Evolutionary conservation across 2,888 invertebrate genomes (phyloP).

Genomic region (Blera fallax): DNA sequence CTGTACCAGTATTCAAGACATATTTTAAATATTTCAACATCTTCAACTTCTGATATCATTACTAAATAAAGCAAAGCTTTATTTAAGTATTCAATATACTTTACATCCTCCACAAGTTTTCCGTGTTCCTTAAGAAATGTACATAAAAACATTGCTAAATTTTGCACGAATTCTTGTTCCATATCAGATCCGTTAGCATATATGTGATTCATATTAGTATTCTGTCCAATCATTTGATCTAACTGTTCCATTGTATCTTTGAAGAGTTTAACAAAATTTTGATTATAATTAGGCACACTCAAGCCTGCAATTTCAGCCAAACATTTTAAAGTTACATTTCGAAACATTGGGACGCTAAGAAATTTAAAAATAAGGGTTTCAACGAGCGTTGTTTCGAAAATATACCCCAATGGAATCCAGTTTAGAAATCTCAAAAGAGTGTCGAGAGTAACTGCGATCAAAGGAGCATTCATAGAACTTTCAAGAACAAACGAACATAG

Average conservation of each 20-base stretch:
- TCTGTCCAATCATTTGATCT: slow-evolving; percentile 94
- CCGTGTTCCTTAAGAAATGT: slow-evolving; percentile 98
- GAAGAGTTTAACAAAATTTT: slow-evolving; percentile 94
- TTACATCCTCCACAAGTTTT: slow-evolving; percentile 91
- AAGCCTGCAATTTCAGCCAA: slow-evolving; percentile 98
- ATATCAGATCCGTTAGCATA: slow-evolving; percentile 97
- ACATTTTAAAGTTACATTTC: slow-evolving; percentile 99
- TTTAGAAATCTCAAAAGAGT: slow-evolving; percentile 98
- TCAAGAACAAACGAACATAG: slow-evolving; percentile 99
- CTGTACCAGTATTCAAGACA: slow-evolving; percentile 99
- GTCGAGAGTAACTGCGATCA: slow-evolving; percentile 97
- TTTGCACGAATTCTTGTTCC: slow-evolving; percentile 99
- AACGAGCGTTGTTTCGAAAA: slow-evolving; percentile 99
- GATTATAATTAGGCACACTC: slow-evolving; percentile 94
- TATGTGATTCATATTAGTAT: slow-evolving; percentile 96
- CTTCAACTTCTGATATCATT: slow-evolving; percentile 98
- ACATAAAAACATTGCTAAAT: slow-evolving; percentile 97
- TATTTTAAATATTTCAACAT: slow-evolving; percentile 99
- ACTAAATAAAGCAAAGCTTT: slow-evolving; percentile 94
- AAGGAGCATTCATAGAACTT: slow-evolving; percentile 97
- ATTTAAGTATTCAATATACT: slow-evolving; percentile 88
- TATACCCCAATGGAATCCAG: slow-evolving; percentile 99
- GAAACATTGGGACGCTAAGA: slow-evolving; percentile 97
- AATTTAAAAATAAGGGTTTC: slow-evolving; percentile 97
- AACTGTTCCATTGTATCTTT: slow-evolving; percentile 96